Evolutionary conservation across 2,888 invertebrate genomes (phyloP).

Genomic region (Eristalinus sepulchralis): DNA sequence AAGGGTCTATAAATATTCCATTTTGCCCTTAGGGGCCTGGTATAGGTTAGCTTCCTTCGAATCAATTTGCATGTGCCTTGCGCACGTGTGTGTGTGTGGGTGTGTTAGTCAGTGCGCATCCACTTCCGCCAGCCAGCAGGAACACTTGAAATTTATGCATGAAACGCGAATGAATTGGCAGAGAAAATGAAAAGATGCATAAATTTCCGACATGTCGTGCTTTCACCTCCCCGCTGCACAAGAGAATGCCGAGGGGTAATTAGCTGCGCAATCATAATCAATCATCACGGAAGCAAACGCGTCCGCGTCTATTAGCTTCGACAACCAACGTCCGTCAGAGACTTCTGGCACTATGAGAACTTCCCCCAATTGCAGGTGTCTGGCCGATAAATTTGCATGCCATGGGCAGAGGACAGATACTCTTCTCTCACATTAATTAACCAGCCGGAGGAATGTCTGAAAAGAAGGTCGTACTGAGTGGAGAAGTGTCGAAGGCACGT

Average conservation of each 20-base stretch:
- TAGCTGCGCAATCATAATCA: conserved; percentile 22
- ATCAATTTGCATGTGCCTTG: neutral
- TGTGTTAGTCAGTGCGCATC: neutral
- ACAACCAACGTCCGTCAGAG: neutral
- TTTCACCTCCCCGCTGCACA: too few species aligned
- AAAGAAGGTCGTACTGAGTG: too few species aligned
- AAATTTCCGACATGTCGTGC: neutral
- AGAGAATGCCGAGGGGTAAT: conserved; percentile 3
- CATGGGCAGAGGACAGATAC: neutral
- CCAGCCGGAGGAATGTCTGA: too few species aligned
- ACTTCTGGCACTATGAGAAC: neutral
- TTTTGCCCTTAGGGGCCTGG: conserved; percentile 3
- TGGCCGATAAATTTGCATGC: neutral
- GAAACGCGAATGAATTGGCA: neutral
- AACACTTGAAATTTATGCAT: conserved; percentile 1
- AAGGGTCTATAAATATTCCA: conserved; percentile 8
- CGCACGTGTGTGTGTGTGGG: neutral
- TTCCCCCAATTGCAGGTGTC: neutral
- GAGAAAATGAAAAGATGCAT: conserved; percentile 1
- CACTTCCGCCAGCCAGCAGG: neutral
- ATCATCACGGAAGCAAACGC: neutral
- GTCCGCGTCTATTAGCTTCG: neutral
- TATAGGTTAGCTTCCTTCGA: neutral
- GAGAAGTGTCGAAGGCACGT: neutral
- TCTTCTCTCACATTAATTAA: neutral